These are phyloP conservation scores for Synanceia verrucosa DNA, from an alignment of 2,797 vertebrate genomes.

Conservation along the genomic window DNA sequence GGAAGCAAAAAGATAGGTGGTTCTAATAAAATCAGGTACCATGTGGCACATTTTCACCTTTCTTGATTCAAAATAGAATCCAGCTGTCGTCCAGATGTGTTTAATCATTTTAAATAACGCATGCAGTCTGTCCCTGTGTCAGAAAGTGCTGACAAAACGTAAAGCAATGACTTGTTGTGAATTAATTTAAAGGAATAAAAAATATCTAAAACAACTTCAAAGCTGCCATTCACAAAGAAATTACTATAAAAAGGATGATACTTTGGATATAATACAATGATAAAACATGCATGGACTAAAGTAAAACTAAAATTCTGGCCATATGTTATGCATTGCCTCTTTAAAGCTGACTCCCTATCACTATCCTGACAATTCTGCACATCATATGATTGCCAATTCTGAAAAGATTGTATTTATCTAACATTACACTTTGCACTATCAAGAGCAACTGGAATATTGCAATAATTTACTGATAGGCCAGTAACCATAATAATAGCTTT, in stretches of 20 bases:
- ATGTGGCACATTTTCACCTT: neutral
- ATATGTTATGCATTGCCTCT: neutral
- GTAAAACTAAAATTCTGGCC: neutral
- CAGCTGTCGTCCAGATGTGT: slow-evolving; percentile 41
- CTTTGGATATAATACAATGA: neutral
- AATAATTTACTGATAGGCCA: neutral
- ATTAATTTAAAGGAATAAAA: neutral
- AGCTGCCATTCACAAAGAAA: neutral
- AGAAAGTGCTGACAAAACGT: neutral
- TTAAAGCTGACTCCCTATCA: neutral
- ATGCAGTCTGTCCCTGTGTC: slow-evolving; percentile 2
- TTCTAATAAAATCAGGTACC: slow-evolving; percentile 25
- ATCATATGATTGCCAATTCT: slow-evolving; percentile 4
- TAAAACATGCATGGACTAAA: neutral
- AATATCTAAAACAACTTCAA: neutral
- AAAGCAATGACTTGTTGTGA: neutral
- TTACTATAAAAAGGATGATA: neutral
- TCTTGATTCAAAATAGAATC: slow-evolving; percentile 18
- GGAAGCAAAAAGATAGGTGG: neutral
- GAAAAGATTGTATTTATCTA: slow-evolving; percentile 10
- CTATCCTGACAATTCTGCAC: neutral
- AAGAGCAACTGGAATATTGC: neutral
- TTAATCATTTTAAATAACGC: slow-evolving; percentile 20
- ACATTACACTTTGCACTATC: too few relatives aligned
- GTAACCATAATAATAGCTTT: neutral